These are phyloP conservation scores for Agriopis marginaria DNA, from an alignment of 2,888 invertebrate species.

Conservation along the genomic window DNA sequence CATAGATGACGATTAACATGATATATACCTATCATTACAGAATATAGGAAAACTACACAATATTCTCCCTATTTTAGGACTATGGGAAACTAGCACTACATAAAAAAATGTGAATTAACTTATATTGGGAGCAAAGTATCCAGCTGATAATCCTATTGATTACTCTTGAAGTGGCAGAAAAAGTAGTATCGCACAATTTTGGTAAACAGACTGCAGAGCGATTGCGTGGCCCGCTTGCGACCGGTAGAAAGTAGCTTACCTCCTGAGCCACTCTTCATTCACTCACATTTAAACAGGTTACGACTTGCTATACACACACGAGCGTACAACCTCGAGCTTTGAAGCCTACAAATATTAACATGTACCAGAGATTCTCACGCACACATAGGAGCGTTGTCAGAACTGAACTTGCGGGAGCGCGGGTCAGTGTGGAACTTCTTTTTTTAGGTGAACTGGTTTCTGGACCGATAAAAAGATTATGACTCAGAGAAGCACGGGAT, in stretches of 20 bases:
- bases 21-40: slow-evolving; percentile 23
- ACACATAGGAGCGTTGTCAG: slow-evolving; percentile 49
- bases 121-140: not conserved
- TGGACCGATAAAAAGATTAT: slow-evolving; percentile 73
- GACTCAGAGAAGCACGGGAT: slow-evolving; percentile 68
- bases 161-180: slow-evolving; percentile 24
- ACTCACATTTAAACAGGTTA: slow-evolving; percentile 79
- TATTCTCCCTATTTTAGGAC: too few species aligned
- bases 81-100: slow-evolving; percentile 3
- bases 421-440: slow-evolving; percentile 75
- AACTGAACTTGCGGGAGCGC: slow-evolving; percentile 66
- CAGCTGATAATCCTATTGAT: slow-evolving; percentile 2
- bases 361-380: slow-evolving; percentile 41
- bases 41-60: not conserved
- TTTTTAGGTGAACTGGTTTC: slow-evolving; percentile 75
- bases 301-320: slow-evolving; percentile 73
- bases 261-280: slow-evolving; percentile 83
- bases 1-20: slow-evolving; percentile 23
- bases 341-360: slow-evolving; percentile 47
- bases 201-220: slow-evolving; percentile 56
- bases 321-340: slow-evolving; percentile 48
- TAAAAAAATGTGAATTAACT: slow-evolving; percentile 5
- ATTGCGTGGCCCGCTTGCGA: slow-evolving; percentile 65
- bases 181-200: slow-evolving; percentile 53
- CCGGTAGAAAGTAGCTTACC: slow-evolving; percentile 84